Conservation (phyloP, 2,888 invertebrate species). For the Tupiocoris notatus region DNA sequence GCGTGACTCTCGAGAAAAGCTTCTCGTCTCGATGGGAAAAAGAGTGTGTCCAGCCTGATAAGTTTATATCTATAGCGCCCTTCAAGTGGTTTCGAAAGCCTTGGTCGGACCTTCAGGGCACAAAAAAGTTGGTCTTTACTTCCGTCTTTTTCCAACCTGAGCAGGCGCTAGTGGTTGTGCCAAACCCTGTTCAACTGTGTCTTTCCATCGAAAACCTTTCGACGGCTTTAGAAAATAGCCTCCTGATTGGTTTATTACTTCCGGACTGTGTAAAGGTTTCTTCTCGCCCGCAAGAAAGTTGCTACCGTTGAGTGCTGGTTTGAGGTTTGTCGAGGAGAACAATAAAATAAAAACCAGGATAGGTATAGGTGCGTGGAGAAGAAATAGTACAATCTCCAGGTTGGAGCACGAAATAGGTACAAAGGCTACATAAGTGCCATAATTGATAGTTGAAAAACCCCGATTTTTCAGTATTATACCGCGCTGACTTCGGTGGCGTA, state of each 20-base stretch:
- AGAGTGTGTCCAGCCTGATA: neutral
- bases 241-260: neutral
- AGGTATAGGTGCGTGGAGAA: too few species aligned
- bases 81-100: neutral
- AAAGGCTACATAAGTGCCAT: too few species aligned
- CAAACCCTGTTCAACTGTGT: neutral
- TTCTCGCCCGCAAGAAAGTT: neutral
- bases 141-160: neutral
- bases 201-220: neutral
- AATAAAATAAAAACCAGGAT: too few species aligned
- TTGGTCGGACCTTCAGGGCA: too few species aligned
- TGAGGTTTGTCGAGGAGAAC: neutral
- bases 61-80: neutral
- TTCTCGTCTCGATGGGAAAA: neutral
- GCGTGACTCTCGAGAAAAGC: neutral
- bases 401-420: too few species aligned
- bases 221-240: neutral
- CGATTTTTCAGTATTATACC: too few species aligned
- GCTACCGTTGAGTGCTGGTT: neutral
- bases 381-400: too few species aligned
- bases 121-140: neutral
- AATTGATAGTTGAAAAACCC: too few species aligned
- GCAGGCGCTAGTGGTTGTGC: neutral
- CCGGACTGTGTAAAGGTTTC: neutral
- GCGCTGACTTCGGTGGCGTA: too few species aligned